Evolutionary conservation across 1,140 invertebrate genomes (phyloP), one percentile per base, ranked within the genome.

Genomic region (Radopholus similis): DNA sequence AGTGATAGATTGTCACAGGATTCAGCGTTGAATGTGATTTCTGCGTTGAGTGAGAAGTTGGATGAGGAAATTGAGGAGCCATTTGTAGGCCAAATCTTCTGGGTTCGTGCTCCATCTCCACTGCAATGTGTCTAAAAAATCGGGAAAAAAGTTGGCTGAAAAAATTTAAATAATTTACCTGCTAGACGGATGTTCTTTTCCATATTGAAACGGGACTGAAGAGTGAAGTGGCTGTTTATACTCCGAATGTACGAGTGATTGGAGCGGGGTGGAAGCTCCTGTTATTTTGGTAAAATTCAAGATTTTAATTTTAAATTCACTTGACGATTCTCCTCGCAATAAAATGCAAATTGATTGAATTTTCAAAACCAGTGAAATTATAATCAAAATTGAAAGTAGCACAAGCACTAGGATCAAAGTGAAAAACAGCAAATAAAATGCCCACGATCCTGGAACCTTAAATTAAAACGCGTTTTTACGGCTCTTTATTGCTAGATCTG

Each of bases 391-490:
- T 40, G 78, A 81, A 18, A 78, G 60, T 34, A 78, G 62, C 38
- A 78, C 67, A 28, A 78, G 69, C n/a, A 78, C 77, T 26, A 77
- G 57, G 28, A 78, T 78, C 13, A 78, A 56, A n/a, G 78, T 78
- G 21, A 78, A 74, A 42, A 78, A 81, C 15, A 78, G 49, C 32
- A 80, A 47, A 64, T 78, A 78, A 68, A 78, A 78, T 23, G 79
- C 70, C 77, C 77, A 78, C 5, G 78, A 58, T 51, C 76, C 75
- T 23, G 77, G 77, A 40, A 77, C 63, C 76, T 77, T 55, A 53
- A 80, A 51, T 64, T 64, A 28, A 15, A 32, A 23, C 2, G 21
- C 4, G 26, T 53, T 57, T 54, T 3, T 0, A 28, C 49, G n/a
- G 49, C 35, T 64, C 15, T n/a, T 5, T 21, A n/a, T 60, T 63